Percentiles rank a stretch among this genome's conserved stretches.
Conservation (phyloP, 2,113 vertebrate genomes). For the Trochalopteron elliotii region DNA sequence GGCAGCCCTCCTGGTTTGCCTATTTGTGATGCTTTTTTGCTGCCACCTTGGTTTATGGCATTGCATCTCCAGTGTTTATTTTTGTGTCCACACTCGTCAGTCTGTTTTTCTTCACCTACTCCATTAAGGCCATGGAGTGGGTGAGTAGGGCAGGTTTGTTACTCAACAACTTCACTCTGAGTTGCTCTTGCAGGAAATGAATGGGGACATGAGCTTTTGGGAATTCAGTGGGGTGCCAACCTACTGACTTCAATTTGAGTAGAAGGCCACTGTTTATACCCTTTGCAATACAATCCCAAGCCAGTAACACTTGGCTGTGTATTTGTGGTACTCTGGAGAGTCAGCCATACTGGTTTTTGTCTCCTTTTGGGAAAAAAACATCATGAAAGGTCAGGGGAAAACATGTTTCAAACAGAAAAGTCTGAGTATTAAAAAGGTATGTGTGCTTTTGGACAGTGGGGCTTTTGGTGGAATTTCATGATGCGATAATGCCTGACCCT, state of each 20-base stretch:
- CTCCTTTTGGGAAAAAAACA: neutral
- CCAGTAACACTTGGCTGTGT: neutral
- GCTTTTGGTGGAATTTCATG: neutral
- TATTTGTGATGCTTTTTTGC: neutral
- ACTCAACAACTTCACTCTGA: neutral
- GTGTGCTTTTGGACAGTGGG: neutral
- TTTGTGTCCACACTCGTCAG: neutral
- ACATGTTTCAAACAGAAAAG: neutral
- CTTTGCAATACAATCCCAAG: neutral
- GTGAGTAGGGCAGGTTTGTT: neutral
- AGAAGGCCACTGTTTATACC: neutral
- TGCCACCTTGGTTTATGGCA: neutral
- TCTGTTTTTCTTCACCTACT: neutral
- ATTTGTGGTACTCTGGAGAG: neutral
- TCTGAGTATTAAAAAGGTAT: neutral
- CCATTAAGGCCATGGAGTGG: neutral
- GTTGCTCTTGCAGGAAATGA: neutral
- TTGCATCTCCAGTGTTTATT: neutral
- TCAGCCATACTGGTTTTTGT: neutral
- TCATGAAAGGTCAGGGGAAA: neutral
- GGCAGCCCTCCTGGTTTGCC: neutral
- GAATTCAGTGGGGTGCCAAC: accelerated
- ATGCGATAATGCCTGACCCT: neutral
- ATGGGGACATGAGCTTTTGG: neutral
- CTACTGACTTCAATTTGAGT: neutral